phyloP scores from a whole-genome alignment of 2,797 vertebrate species.

The Rallus crepitans region DNA sequence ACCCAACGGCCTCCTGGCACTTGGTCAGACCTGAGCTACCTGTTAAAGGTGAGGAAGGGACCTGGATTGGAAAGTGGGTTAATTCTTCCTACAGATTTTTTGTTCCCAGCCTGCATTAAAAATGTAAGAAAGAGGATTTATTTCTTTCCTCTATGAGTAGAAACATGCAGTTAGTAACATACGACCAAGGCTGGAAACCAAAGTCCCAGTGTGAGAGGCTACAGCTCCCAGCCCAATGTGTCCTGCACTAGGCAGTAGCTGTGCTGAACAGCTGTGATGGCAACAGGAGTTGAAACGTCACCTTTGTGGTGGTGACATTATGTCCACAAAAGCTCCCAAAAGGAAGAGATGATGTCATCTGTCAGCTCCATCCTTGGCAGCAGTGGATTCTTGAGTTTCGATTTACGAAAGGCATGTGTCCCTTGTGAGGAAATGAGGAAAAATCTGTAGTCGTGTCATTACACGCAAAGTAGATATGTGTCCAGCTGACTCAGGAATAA shows the following conservation, averaged over 20 bases:
- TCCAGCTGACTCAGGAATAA: background rate
- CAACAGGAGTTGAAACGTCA: rapidly evolving
- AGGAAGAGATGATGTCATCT: background rate
- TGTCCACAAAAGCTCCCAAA: background rate
- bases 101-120: background rate
- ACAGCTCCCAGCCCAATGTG: background rate
- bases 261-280: rapidly evolving
- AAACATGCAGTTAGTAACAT: rapidly evolving
- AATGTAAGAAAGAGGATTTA: background rate
- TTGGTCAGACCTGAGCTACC: background rate
- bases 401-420: background rate
- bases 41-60: rapidly evolving
- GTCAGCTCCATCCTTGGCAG: background rate
- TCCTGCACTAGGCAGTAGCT: background rate
- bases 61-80: background rate
- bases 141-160: background rate
- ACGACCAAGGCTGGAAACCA: background rate
- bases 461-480: rapidly evolving
- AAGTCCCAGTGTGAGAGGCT: background rate
- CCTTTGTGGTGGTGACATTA: rapidly evolving
- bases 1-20: background rate
- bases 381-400: rapidly evolving
- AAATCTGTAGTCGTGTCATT: too few species aligned
- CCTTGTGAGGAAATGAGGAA: background rate
- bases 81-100: background rate